Evolutionary conservation across 2,888 invertebrate genomes (phyloP), one percentile per base, ranked within the genome.

Genomic region (Yponomeuta malinellus): DNA sequence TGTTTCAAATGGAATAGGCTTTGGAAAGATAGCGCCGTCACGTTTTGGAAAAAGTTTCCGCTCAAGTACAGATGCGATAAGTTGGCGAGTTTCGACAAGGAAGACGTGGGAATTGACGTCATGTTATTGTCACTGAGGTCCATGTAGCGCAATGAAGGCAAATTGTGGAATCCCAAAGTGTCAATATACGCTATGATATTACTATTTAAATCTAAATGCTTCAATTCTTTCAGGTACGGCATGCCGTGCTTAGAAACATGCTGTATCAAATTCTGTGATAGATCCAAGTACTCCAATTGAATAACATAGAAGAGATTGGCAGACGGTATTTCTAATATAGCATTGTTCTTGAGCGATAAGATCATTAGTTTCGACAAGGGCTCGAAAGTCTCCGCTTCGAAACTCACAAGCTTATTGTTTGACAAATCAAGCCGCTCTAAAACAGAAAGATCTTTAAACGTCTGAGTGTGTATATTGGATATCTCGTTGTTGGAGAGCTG

Each of bases 61-160:
- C 96, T 96, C 78, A 97, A 90, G 79, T 95, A 94, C 76, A 97
- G 93, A 83, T 94, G 95, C 73, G 95, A 94, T 77, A 97, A 93
- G 83, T 96, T 95, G 73, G 95, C 94, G 82, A 97, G 90, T 88
- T 96, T 95, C 52, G 96, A 94, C 73, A 97, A 89, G 73, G 96
- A 95, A 73, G 93, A 93, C 69, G 96, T 96, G 75, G 97, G 97
- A 76, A 98, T 92, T 68, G 93, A 91, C 77, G 96, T 95, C 82
- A 98, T 93, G 84, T 96, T 96, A 86, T 98, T 98, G 83, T 96
- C 95, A 74, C 96, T 95, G 74, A 97, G 88, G 85, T 96, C 95
- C 78, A 97, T 93, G 78, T 94, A 93, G 73, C 95, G 94, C 68
- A 98, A 86, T 68, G 95, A 94, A 70, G 94, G 94, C 71, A 97